Evolutionary conservation across 92 coral and sea anemone species (phyloP).

Genomic region (Phenganax marumi): DNA sequence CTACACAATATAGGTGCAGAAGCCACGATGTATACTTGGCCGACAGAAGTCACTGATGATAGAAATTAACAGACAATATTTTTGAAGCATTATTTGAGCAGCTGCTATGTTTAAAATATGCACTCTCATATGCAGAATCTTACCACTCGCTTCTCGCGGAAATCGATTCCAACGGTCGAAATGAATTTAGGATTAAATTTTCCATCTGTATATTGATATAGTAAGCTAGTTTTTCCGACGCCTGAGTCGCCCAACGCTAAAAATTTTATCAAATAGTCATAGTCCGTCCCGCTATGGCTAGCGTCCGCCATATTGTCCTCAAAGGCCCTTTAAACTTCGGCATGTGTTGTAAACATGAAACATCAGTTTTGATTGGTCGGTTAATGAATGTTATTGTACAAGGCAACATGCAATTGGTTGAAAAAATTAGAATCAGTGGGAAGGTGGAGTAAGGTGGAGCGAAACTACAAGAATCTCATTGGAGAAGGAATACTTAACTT

Average conservation of each 20-base stretch:
- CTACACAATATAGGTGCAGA: background rate
- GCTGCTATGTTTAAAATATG: conserved; percentile 9
- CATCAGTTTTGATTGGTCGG: conserved; percentile 6
- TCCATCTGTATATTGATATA: conserved; percentile 85
- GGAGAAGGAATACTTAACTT: no score
- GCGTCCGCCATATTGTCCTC: conserved; percentile 88
- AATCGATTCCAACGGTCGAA: conserved; percentile 96
- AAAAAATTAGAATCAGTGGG: background rate
- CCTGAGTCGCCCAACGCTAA: conserved; percentile 96
- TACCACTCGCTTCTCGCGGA: conserved; percentile 91
- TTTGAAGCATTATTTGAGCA: conserved; percentile 13
- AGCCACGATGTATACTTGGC: background rate
- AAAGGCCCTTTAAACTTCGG: conserved; percentile 30
- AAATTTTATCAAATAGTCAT: conserved; percentile 88
- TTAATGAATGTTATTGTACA: background rate
- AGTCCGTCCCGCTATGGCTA: conserved; percentile 61
- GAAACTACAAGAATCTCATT: no score
- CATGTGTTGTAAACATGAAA: conserved; percentile 5
- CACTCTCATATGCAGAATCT: conserved; percentile 49
- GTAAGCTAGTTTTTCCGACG: conserved; percentile 93
- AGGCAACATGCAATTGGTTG: conserved; percentile 20
- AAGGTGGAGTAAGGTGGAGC: conserved; percentile 16
- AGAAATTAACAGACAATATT: conserved; percentile 1
- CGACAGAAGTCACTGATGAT: background rate
- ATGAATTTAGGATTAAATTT: conserved; percentile 94